A percentile compares a stretch with the other conserved stretches of the same genome.
Evolutionary conservation across 2,113 vertebrate species (phyloP).

Genomic region (Choloepus hoffmanni): DNA sequence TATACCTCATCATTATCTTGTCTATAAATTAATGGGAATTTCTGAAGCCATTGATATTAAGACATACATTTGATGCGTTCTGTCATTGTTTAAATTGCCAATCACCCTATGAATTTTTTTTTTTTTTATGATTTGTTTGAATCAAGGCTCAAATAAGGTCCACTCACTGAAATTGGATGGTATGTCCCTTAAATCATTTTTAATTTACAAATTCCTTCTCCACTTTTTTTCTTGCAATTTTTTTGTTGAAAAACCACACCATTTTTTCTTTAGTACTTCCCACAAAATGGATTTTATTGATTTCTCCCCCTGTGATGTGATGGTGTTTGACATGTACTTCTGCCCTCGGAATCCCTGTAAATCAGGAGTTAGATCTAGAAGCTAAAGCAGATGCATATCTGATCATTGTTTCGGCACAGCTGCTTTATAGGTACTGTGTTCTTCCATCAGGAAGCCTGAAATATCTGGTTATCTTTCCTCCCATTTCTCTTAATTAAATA

Average conservation of each 20-base stretch:
- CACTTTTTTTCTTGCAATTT: neutral
- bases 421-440: neutral
- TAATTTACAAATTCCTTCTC: slow-evolving; percentile 1
- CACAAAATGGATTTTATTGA: neutral
- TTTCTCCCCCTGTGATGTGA: neutral
- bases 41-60: slow-evolving; percentile 12
- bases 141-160: neutral
- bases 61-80: neutral
- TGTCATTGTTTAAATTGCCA: slow-evolving; percentile 19
- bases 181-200: neutral
- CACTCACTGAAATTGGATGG: neutral
- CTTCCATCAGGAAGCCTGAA: neutral
- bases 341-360: neutral
- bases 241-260: slow-evolving; percentile 14
- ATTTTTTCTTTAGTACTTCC: slow-evolving; percentile 6
- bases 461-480: neutral
- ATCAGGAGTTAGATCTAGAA: neutral
- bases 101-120: neutral
- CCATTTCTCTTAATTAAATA: neutral
- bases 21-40: slow-evolving; percentile 28
- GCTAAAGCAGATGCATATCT: neutral
- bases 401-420: neutral
- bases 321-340: slow-evolving; percentile 1
- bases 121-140: slow-evolving; percentile 13
- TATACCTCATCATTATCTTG: neutral